Evolutionary conservation across 2,797 vertebrate genomes (phyloP).

Genomic region (Neosalanx taihuensis): DNA sequence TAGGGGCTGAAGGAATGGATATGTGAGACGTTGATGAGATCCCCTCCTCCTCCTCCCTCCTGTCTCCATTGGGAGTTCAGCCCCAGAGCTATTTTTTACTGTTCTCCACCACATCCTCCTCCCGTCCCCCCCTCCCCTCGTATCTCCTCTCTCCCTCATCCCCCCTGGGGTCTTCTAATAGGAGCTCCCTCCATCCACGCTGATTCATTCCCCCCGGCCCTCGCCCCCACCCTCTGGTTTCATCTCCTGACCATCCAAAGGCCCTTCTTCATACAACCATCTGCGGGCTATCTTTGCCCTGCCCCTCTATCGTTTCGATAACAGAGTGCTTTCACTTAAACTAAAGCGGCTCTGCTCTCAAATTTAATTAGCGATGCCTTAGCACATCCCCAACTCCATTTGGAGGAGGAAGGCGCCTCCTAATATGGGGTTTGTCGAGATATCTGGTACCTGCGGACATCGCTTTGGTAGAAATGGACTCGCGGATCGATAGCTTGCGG

Average conservation of each 20-base stretch:
- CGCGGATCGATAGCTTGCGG: slow-evolving; percentile 48
- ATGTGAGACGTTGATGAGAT: slow-evolving; percentile 69
- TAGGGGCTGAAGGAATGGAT: slow-evolving; percentile 63
- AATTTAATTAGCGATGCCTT: slow-evolving; percentile 68
- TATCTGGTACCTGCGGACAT: slow-evolving; percentile 1
- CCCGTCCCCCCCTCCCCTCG: slow-evolving; percentile 44
- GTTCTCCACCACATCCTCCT: slow-evolving; percentile 49
- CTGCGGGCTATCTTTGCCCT: slow-evolving; percentile 53
- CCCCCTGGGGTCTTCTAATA: slow-evolving; percentile 61
- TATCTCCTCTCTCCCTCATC: slow-evolving; percentile 49
- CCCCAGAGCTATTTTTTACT: slow-evolving; percentile 74
- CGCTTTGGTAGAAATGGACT: slow-evolving; percentile 60
- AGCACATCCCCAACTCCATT: slow-evolving; percentile 56
- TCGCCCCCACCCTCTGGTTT: slow-evolving; percentile 58
- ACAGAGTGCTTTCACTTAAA: slow-evolving; percentile 65
- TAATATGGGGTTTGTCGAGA: slow-evolving; percentile 27
- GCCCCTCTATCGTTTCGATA: slow-evolving; percentile 66
- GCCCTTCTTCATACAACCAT: slow-evolving; percentile 53
- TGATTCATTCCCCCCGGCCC: slow-evolving; percentile 62
- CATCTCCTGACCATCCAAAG: slow-evolving; percentile 65
- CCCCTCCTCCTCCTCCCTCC: slow-evolving; percentile 47
- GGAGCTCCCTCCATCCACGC: slow-evolving; percentile 64
- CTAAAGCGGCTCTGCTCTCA: slow-evolving; percentile 55
- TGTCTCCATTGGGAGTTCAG: slow-evolving; percentile 67
- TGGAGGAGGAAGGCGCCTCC: slow-evolving; percentile 29